Evolutionary conservation across 2,797 vertebrate species (phyloP), one percentile per base, ranked within the genome.

Genomic region (Pipistrellus pipistrellus): DNA sequence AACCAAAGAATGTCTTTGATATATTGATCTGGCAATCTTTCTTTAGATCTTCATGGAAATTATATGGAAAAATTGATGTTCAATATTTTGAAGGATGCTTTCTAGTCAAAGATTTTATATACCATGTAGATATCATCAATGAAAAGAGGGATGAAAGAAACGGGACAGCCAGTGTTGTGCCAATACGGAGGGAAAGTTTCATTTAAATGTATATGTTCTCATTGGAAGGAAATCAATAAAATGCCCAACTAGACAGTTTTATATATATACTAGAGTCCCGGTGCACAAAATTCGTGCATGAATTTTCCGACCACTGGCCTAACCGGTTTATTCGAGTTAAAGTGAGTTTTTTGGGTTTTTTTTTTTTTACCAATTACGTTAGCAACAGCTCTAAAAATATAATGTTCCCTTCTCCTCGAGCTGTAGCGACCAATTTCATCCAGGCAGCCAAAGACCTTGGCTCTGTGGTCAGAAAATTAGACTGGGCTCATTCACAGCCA

Each of bases 11-110:
- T 38, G 32, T 41, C 88, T 95, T 95, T 95, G 62, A 85, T 91
- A 13, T 78, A 38, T 55, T 41, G 68, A 3, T 68, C 92, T 68
- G 59, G 64, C 78, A 44, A 8, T 68, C 25, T 93, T 77, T 48
- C 76, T 55, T 92, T 51, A 95, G 44, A 92, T 84, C 41, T 89
- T 96, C 32, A 21, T 68, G 55, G 35, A 77, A 88, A 93, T 93
- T 83, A 76, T 69, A 8, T 75, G 13, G 23, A 72, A 83, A 85
- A 88, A 95, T 69, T 90, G 84, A 53, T 95, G 35, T 90, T 94
- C 44, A 87, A 48, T 93, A 72, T 81, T 93, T 94, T 91, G 82
- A 64, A 93, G 23, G 18, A 10, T 84, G 27, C 38, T 95, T 97
- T 85, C 93, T 96, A 78, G 76, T 82, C 35, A 94, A 77, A 35